A percentile compares a stretch with the other conserved stretches of the same genome.
Evolutionary conservation across 2,113 vertebrate genomes (phyloP).

Genomic region (Rhagologus leucostigma): DNA sequence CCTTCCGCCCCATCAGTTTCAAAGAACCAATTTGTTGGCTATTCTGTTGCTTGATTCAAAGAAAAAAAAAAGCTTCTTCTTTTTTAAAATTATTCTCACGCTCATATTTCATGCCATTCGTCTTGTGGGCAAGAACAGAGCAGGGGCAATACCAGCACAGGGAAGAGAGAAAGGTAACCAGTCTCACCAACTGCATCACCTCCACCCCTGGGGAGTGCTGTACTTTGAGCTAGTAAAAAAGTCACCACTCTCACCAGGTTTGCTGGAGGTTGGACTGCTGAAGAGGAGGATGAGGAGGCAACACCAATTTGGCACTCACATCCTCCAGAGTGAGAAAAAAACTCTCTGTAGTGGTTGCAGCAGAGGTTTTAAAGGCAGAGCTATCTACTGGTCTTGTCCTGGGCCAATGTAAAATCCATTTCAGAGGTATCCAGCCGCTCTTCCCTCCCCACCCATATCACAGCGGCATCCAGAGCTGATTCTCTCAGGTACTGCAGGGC

Average conservation of each 20-base stretch:
- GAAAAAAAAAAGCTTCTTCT: not conserved
- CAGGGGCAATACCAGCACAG: not conserved
- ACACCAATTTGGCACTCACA: not conserved
- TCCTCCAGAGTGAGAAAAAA: not conserved
- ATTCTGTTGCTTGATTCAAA: not conserved
- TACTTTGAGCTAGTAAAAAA: too few relatives aligned
- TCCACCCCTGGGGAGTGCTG: not conserved
- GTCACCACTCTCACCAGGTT: not conserved
- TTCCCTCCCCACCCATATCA: not conserved
- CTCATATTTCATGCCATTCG: not conserved
- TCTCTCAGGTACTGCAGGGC: not conserved
- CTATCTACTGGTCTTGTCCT: not conserved
- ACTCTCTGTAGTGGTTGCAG: not conserved
- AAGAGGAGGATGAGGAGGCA: not conserved
- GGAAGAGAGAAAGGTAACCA: not conserved
- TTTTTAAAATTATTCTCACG: not conserved
- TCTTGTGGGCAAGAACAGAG: not conserved
- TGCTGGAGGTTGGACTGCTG: not conserved
- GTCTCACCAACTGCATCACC: not conserved
- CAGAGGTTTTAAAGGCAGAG: not conserved
- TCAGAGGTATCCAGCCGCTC: not conserved
- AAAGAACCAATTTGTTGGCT: constrained; percentile 7
- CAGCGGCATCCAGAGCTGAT: not conserved
- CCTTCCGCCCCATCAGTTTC: not conserved
- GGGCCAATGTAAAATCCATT: not conserved